Conservation (phyloP, 2,888 invertebrate species). For the Hydrotaea diabolus region DNA sequence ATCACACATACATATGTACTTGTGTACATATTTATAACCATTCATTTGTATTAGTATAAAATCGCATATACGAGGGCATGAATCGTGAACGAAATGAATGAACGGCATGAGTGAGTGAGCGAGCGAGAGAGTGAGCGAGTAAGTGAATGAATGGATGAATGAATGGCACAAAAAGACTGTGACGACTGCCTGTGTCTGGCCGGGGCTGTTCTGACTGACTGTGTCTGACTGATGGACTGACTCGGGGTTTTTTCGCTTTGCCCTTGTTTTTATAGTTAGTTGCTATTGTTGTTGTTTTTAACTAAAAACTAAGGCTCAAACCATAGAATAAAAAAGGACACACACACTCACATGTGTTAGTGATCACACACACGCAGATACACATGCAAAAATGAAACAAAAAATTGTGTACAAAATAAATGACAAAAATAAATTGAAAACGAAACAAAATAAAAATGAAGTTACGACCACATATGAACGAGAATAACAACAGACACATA, state of each 20-base stretch:
- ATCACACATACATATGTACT: neutral
- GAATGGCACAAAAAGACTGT: slow-evolving; percentile 24
- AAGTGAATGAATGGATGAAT: too few species aligned
- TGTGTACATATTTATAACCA: neutral
- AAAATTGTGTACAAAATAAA: slow-evolving; percentile 72
- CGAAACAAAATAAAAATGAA: slow-evolving; percentile 76
- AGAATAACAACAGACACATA: too few species aligned
- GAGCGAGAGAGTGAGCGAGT: too few species aligned
- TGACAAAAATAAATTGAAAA: slow-evolving; percentile 79
- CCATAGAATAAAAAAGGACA: slow-evolving; percentile 71
- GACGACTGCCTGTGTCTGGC: slow-evolving; percentile 40
- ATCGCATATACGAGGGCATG: neutral
- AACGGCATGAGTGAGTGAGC: neutral
- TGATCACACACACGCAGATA: neutral
- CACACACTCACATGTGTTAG: slow-evolving; percentile 74
- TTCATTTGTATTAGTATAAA: neutral
- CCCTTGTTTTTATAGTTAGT: neutral
- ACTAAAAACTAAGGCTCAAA: slow-evolving; percentile 46
- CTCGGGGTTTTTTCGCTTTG: neutral
- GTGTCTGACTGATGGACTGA: slow-evolving; percentile 49
- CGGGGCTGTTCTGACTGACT: slow-evolving; percentile 28
- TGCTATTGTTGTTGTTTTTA: slow-evolving; percentile 27
- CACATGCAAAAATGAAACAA: slow-evolving; percentile 48
- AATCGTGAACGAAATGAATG: neutral
- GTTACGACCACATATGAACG: slow-evolving; percentile 37